Evolutionary conservation across 2,797 vertebrate species (phyloP).

Genomic region (Micropoecilia bifurca): DNA sequence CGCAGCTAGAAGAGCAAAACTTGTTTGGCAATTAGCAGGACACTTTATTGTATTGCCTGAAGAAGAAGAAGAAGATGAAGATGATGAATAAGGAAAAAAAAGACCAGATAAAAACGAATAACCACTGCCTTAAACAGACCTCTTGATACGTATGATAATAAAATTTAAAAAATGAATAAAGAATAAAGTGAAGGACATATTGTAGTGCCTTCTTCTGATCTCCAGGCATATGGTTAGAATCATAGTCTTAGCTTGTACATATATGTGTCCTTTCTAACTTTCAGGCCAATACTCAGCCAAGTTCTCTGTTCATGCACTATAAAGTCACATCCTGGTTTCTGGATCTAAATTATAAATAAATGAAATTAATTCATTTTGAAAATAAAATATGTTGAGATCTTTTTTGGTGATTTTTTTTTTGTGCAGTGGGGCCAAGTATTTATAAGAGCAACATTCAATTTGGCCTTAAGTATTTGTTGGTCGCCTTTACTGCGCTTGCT

Average conservation of each 20-base stretch:
- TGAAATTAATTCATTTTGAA: conserved; percentile 36
- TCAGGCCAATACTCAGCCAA: conserved; percentile 54
- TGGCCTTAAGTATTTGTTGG: conserved; percentile 48
- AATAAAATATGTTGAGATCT: conserved; percentile 11
- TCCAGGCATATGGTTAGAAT: conserved; percentile 68
- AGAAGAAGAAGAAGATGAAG: conserved; percentile 5
- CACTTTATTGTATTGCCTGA: conserved; percentile 57
- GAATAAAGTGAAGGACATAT: conserved; percentile 70
- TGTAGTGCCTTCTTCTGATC: conserved; percentile 75
- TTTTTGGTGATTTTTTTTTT: conserved; percentile 43
- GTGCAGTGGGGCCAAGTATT: conserved; percentile 60
- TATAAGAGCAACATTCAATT: conserved; percentile 33
- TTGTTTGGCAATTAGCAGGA: conserved; percentile 46
- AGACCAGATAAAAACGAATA: conserved; percentile 57
- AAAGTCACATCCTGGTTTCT: conserved; percentile 41
- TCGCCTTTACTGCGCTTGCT: conserved; percentile 67
- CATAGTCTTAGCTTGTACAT: conserved; percentile 63
- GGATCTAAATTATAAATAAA: conserved; percentile 37
- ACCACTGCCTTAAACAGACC: conserved; percentile 81
- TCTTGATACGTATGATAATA: conserved; percentile 56
- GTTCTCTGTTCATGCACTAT: conserved; percentile 49
- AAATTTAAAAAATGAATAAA: conserved; percentile 62
- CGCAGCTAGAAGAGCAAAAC: conserved; percentile 41
- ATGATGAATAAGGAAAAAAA: neutral
- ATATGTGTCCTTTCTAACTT: conserved; percentile 59